These are phyloP conservation scores for Microtus pennsylvanicus DNA, from an alignment of 2,113 vertebrate species.

Conservation along the genomic window DNA sequence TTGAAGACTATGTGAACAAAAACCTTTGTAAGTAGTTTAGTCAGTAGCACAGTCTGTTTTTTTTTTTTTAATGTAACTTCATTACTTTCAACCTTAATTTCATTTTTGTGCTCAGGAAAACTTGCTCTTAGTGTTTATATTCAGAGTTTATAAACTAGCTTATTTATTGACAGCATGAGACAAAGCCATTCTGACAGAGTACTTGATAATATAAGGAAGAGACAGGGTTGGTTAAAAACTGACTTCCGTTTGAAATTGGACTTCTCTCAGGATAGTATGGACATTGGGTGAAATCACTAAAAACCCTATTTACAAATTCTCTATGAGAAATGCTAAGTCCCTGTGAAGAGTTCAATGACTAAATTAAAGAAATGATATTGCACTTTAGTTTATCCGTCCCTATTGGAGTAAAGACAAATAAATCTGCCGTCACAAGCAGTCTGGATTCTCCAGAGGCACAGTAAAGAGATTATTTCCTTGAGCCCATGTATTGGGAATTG, in stretches of 20 bases:
- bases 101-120: neutral
- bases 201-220: neutral
- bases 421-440: fast-evolving
- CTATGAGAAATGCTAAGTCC: neutral
- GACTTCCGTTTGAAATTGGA: neutral
- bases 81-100: neutral
- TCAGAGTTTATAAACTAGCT: neutral
- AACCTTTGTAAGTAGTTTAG: neutral
- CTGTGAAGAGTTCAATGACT: neutral
- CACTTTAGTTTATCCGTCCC: neutral
- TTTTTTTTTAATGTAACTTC: neutral
- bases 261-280: neutral
- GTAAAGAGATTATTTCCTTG: neutral
- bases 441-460: neutral
- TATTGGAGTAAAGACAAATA: neutral
- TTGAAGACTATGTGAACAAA: neutral
- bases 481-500: neutral
- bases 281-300: neutral
- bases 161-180: neutral
- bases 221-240: neutral
- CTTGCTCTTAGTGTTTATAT: neutral
- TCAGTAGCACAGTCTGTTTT: neutral
- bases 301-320: neutral
- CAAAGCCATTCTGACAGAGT: neutral
- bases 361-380: neutral